A percentile compares a stretch with the other conserved stretches of the same genome.
phyloP scores from a whole-genome alignment of 1,140 invertebrate genomes.

The Pseudomyrmex pallidus region DNA sequence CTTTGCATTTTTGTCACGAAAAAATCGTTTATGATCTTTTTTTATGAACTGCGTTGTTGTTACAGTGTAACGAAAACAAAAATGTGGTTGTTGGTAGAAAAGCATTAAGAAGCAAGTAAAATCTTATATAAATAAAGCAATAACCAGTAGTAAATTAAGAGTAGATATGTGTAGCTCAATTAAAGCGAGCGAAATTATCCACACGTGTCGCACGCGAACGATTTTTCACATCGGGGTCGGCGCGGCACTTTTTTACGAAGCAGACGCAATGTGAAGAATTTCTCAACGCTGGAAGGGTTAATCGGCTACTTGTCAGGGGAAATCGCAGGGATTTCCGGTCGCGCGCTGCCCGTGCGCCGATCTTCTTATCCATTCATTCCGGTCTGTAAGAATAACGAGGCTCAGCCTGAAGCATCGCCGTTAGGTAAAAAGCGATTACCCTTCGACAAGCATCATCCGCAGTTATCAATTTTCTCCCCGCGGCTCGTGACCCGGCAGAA shows the following conservation, averaged over 20 bases:
- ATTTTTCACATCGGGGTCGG: neutral
- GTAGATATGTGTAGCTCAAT: constrained; percentile 3
- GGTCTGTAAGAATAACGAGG: constrained; percentile 49
- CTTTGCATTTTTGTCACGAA: neutral
- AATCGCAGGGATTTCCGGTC: constrained; percentile 37
- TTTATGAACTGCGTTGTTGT: neutral
- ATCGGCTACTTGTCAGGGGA: constrained; percentile 27
- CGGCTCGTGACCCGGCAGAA: constrained; percentile 19
- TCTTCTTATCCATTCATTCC: constrained; percentile 56
- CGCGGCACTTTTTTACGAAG: neutral
- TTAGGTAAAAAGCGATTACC: constrained; percentile 53
- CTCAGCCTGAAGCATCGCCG: constrained; percentile 43
- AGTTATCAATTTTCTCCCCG: constrained; percentile 48
- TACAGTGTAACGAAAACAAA: neutral
- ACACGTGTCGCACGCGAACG: neutral
- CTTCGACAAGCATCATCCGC: constrained; percentile 55
- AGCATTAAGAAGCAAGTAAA: neutral
- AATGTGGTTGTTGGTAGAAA: neutral
- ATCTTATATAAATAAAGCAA: neutral
- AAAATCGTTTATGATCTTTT: neutral
- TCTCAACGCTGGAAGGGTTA: constrained; percentile 34
- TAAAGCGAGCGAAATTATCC: neutral
- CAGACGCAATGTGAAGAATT: constrained; percentile 7
- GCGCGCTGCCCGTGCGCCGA: constrained; percentile 26
- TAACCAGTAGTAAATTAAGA: neutral